Percentiles rank a stretch among this genome's conserved stretches.
Evolutionary conservation across 1,140 invertebrate genomes (phyloP).

Genomic region (Nixonia krombeini): DNA sequence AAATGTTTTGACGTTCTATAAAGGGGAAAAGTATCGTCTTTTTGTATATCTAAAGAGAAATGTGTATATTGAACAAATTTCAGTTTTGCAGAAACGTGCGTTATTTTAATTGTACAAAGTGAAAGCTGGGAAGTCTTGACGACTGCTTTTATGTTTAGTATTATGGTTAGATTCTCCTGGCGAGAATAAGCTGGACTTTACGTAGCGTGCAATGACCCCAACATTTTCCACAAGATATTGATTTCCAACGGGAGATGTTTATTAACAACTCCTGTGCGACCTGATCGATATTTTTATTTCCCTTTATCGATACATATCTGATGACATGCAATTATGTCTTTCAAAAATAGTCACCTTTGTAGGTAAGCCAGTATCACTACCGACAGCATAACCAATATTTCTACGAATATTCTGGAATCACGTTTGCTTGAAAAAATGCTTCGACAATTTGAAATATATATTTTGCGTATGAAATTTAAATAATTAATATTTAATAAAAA

Average conservation of each 20-base stretch:
- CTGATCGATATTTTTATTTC: constrained; percentile 26
- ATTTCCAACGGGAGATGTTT: constrained; percentile 14
- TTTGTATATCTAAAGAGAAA: too few relatives aligned
- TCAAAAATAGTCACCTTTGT: background rate
- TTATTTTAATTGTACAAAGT: too few relatives aligned
- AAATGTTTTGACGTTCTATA: too few relatives aligned
- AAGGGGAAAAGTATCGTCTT: too few relatives aligned
- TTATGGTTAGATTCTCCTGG: too few relatives aligned
- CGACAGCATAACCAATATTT: background rate
- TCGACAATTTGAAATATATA: too few relatives aligned
- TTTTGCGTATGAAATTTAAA: too few relatives aligned
- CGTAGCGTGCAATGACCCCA: background rate
- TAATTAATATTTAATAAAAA: too few relatives aligned
- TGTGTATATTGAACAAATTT: too few relatives aligned
- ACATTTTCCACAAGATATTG: constrained; percentile 14
- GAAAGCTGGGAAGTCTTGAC: background rate
- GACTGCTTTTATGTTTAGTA: background rate
- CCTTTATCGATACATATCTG: constrained; percentile 1
- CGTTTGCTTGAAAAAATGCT: too few relatives aligned
- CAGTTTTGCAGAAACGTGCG: too few relatives aligned
- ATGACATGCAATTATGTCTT: too few relatives aligned
- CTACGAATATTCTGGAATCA: background rate
- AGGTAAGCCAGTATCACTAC: background rate
- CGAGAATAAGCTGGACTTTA: background rate
- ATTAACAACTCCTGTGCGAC: constrained; percentile 32